Percentiles rank a stretch among this genome's conserved stretches.
Evolutionary conservation across 1,140 invertebrate genomes (phyloP).

Genomic region (Druon quercuslanigerum): DNA sequence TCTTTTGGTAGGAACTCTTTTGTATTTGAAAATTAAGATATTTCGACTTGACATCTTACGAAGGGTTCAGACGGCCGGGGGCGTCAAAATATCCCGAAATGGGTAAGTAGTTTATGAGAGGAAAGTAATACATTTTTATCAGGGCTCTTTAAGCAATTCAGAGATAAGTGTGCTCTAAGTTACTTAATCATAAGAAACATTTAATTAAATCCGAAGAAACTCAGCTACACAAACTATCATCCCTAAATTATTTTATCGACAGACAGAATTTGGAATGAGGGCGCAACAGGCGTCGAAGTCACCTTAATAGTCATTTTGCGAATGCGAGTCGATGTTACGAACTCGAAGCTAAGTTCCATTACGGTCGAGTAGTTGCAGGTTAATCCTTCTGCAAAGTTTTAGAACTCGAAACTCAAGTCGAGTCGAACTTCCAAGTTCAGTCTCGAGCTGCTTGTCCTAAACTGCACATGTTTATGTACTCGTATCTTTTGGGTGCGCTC

Average conservation of each 20-base stretch:
- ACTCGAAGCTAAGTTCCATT: constrained; percentile 52
- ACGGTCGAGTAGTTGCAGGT: constrained; percentile 44
- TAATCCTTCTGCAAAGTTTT: constrained; percentile 52
- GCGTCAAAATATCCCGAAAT: too few species aligned
- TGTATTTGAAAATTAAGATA: too few species aligned
- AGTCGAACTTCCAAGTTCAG: constrained; percentile 33
- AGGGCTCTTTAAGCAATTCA: too few species aligned
- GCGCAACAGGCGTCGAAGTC: constrained; percentile 28
- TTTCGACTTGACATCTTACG: too few species aligned
- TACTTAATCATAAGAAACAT: background rate
- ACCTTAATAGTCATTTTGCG: constrained; percentile 41
- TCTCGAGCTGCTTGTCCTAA: constrained; percentile 34
- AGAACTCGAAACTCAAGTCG: constrained; percentile 39
- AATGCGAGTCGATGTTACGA: constrained; percentile 25
- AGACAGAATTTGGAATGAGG: constrained; percentile 7
- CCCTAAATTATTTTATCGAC: constrained; percentile 16
- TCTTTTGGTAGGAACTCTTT: too few species aligned
- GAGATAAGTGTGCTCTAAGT: background rate
- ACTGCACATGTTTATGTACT: constrained; percentile 30
- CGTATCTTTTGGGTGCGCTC: constrained; percentile 5
- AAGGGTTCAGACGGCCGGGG: too few species aligned
- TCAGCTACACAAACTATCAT: background rate
- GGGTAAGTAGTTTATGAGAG: too few species aligned
- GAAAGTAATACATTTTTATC: too few species aligned
- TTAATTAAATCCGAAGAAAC: background rate